Base-by-base conservation (phyloP, 2,797 vertebrate genomes). In the Dallia pectoralis region DNA sequence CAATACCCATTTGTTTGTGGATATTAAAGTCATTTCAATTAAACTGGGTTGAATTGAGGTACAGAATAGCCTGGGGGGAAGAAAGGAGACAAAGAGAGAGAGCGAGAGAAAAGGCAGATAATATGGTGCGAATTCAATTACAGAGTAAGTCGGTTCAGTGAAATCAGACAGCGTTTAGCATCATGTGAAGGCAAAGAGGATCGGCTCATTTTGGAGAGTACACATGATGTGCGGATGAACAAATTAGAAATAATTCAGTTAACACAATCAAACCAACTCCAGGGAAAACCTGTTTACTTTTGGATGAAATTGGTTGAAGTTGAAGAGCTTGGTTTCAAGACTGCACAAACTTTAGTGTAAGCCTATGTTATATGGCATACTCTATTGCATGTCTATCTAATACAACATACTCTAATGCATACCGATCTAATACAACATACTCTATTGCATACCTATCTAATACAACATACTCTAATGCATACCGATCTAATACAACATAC, bases 11-110 rank as follows among this genome's bases (percentile, higher is more conserved):
- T 66, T 9, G 64, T 67, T 67, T 69, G 27, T 30, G 49, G 67
- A 12, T 53, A 30, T 32, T 69, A 30, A 69, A 69, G 47, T 27
- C 33, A 62, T 71, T 62, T 61, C 36, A 71, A 61, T 71, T 59
- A 18, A 70, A 22, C 29, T 61, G 56, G 29, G 44, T 44, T 53
- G 33, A 71, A 44, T 18, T 30, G 67, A 29, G 27, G 16, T 11
- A 32, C 27, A 69, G 16, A 53, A 53, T 53, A 19, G 48, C 29
- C 67, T 51, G 16, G 48, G 51, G 67, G 53, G 15, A 19, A 14
- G 15, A 51, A 27, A 51, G 7, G 44, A 48, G 48, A 47, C 40
- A 68, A 47, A 68, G 44, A n/a, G 12, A n/a, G 12, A 18, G 36
- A 29, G 16, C 29, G 16, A 51, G 47, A 53, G 29, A 51, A 27